Base-by-base conservation (phyloP, 2,888 invertebrate genomes). In the Scaeva pyrastri region DNA sequence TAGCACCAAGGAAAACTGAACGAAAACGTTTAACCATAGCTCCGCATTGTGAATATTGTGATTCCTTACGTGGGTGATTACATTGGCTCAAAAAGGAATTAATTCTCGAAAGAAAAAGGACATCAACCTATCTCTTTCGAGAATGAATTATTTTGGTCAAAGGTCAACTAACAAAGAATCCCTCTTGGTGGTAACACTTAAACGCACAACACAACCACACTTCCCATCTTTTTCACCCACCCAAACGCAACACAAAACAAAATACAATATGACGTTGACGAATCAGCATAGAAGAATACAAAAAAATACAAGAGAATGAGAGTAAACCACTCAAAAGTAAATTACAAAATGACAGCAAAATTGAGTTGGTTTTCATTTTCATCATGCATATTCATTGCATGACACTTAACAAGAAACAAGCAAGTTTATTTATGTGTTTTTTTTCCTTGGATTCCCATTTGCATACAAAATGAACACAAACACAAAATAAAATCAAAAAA, bases 301-400 rank as follows among this genome's bases (percentile, higher is more conserved):
- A 23, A 55, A 1, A 55, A 64, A 66, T 2, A 31, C 1, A 23
- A 16, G 45, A 48, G 71, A 81, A 81, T 74, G 72, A 70, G 43
- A 36, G 73, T 74, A 86, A 86, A 86, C 86, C 77, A 86, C 86
- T 86, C 86, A 86, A 86, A 86, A 86, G 74, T 66, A 86, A 86
- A 78, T 86, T 78, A 82, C 73, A 86, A 64, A 68, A 86, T 86
- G 86, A 86, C 86, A 86, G 86, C 71, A 78, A 74, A 86, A 78
- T 86, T 86, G 86, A 86, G 86, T 86, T 60, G 86, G 74, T 74
- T 86, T 86, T 86, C 86, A 78, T 86, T 86, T 86, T 86, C 71
- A 86, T 71, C 81, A 71, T 78, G 36, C 64, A 66, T 55, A 56
- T 68, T 66, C 70, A 68, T 71, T 41, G 58, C 68, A 52, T 52